These are phyloP conservation scores for Hemichromis elongatus DNA, from an alignment of 2,113 vertebrate genomes.

Conservation along the genomic window DNA sequence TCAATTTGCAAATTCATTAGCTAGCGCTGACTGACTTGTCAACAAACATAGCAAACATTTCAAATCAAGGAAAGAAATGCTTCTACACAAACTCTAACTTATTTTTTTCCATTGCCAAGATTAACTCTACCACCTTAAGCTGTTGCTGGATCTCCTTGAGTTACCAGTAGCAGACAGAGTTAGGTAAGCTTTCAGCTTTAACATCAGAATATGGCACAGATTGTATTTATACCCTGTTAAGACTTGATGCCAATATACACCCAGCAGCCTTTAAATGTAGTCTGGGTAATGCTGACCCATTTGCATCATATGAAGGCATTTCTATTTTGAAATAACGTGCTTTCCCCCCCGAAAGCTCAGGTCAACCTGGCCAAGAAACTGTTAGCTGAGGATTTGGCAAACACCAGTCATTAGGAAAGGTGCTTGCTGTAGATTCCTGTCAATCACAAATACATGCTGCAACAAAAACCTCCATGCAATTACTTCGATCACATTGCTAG, in stretches of 20 bases:
- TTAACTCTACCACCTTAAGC: background rate
- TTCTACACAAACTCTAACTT: background rate
- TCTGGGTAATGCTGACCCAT: background rate
- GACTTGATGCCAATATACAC: background rate
- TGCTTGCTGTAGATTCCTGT: background rate
- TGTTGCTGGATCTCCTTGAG: background rate
- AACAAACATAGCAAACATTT: background rate
- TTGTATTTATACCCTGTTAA: background rate
- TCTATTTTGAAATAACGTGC: background rate
- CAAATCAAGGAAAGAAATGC: background rate
- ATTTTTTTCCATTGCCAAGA: background rate
- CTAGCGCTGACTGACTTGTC: background rate
- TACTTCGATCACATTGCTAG: background rate
- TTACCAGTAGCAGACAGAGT: background rate
- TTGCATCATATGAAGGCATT: background rate
- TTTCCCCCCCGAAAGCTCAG: accelerated
- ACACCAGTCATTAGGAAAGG: background rate
- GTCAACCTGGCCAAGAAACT: background rate
- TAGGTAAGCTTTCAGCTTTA: background rate
- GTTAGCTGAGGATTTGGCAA: accelerated
- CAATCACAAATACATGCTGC: background rate
- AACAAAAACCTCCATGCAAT: background rate
- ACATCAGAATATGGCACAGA: background rate
- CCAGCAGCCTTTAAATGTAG: background rate
- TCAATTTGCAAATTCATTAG: background rate